Conservation (phyloP, 2,888 invertebrate species). For the Nomada lathburiana region DNA sequence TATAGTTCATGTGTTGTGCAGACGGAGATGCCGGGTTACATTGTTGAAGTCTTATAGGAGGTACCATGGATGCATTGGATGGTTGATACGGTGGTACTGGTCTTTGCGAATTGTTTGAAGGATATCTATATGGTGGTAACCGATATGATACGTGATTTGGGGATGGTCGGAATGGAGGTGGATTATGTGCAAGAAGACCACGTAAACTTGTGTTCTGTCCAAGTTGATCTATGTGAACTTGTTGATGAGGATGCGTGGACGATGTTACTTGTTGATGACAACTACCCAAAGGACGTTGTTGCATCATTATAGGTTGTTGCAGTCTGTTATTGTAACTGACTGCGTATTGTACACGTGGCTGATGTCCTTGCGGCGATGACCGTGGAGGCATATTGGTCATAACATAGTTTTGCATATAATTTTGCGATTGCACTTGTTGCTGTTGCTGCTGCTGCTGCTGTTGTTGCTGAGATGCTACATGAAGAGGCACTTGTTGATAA, state of each 20-base stretch:
- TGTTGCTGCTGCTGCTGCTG: slow-evolving; percentile 79
- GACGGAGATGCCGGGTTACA: slow-evolving; percentile 72
- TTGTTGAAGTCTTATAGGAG: slow-evolving; percentile 78
- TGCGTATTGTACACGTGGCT: slow-evolving; percentile 74
- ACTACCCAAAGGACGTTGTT: slow-evolving; percentile 78
- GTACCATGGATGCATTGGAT: slow-evolving; percentile 73
- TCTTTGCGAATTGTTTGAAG: slow-evolving; percentile 72
- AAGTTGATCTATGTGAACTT: slow-evolving; percentile 78
- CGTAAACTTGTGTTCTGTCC: slow-evolving; percentile 78
- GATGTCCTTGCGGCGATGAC: slow-evolving; percentile 79
- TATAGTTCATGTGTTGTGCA: slow-evolving; percentile 74
- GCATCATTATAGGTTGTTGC: slow-evolving; percentile 79
- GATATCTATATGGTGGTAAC: slow-evolving; percentile 79
- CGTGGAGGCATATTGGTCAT: slow-evolving; percentile 79
- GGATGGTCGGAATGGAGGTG: slow-evolving; percentile 78
- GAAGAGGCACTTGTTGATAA: slow-evolving; percentile 78
- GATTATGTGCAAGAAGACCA: slow-evolving; percentile 76
- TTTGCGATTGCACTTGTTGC: slow-evolving; percentile 80
- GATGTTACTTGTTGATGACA: slow-evolving; percentile 86
- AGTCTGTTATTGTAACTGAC: slow-evolving; percentile 81
- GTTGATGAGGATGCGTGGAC: slow-evolving; percentile 87
- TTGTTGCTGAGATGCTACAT: slow-evolving; percentile 80
- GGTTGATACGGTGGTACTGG: slow-evolving; percentile 77
- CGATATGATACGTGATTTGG: slow-evolving; percentile 79
- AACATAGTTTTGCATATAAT: slow-evolving; percentile 84